Evolutionary conservation across 2,113 vertebrate species (phyloP).

Genomic region (Arothron firmamentum): DNA sequence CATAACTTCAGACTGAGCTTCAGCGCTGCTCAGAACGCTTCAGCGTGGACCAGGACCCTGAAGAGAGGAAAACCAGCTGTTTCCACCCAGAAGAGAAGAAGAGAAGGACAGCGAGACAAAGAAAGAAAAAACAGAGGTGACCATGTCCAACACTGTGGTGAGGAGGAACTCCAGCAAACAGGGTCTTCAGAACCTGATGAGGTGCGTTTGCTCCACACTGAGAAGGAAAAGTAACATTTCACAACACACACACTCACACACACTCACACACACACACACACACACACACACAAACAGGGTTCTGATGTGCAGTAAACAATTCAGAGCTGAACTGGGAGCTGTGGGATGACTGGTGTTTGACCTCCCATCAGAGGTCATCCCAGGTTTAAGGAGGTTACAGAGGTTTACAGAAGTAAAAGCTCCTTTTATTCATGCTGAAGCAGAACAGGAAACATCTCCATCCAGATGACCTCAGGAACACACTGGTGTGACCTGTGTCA

Average conservation of each 20-base stretch:
- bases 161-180: constrained; percentile 82
- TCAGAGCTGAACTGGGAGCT: constrained; percentile 24
- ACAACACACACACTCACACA: constrained; percentile 9
- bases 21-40: neutral
- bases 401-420: too few relatives aligned
- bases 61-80: constrained; percentile 11
- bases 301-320: constrained; percentile 3
- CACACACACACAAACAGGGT: neutral
- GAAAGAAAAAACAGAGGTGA: constrained; percentile 23
- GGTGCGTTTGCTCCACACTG: constrained; percentile 60
- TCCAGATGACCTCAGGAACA: too few relatives aligned
- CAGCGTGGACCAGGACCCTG: constrained; percentile 4
- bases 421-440: too few relatives aligned
- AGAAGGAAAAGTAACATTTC: constrained; percentile 32
- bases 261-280: constrained; percentile 9
- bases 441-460: too few relatives aligned
- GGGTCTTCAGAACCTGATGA: constrained; percentile 83
- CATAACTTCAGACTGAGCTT: constrained; percentile 45
- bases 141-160: constrained; percentile 72
- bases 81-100: constrained; percentile 1
- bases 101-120: neutral
- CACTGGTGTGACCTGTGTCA: too few relatives aligned
- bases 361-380: too few relatives aligned
- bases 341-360: constrained; percentile 50
- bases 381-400: too few relatives aligned